Conservation (phyloP, 1,140 invertebrate genomes). For the Battus philenor region DNA sequence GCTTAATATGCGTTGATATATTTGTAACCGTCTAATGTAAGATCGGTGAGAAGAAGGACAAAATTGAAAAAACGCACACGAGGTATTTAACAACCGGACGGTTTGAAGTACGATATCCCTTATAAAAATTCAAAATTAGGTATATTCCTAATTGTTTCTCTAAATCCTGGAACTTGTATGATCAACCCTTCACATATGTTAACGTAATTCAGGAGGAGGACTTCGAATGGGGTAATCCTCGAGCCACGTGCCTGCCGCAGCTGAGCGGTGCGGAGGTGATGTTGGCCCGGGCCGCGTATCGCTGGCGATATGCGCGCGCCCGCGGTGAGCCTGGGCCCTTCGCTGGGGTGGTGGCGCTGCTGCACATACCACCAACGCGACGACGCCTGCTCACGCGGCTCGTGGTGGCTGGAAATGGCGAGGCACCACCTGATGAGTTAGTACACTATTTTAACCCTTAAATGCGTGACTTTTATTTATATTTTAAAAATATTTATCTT, state of each 20-base stretch:
- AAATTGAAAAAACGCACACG: too few species aligned
- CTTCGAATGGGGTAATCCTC: constrained; percentile 86
- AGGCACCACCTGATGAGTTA: constrained; percentile 75
- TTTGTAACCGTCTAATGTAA: too few species aligned
- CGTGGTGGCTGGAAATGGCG: constrained; percentile 83
- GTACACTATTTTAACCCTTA: too few species aligned
- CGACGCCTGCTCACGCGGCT: constrained; percentile 81
- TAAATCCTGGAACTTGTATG: too few species aligned
- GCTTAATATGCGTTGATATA: too few species aligned
- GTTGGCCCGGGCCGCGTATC: constrained; percentile 77
- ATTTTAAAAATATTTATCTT: too few species aligned
- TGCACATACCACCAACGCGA: constrained; percentile 81
- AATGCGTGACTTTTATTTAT: too few species aligned
- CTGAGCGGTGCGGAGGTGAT: constrained; percentile 65
- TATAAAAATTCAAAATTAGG: not conserved
- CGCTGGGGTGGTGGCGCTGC: constrained; percentile 80
- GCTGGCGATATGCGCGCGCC: constrained; percentile 77
- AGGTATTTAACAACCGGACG: too few species aligned
- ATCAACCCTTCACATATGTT: too few species aligned
- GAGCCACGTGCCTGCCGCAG: constrained; percentile 69
- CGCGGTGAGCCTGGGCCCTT: constrained; percentile 78
- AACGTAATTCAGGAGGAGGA: constrained; percentile 82
- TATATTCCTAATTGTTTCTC: too few species aligned
- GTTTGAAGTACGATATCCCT: constrained; percentile 56
- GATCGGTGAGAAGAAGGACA: too few species aligned